Percentiles rank a stretch among this genome's conserved stretches.
These are phyloP conservation scores for Chalcosyrphus nemorum DNA, from an alignment of 2,888 invertebrate genomes.

Conservation along the genomic window DNA sequence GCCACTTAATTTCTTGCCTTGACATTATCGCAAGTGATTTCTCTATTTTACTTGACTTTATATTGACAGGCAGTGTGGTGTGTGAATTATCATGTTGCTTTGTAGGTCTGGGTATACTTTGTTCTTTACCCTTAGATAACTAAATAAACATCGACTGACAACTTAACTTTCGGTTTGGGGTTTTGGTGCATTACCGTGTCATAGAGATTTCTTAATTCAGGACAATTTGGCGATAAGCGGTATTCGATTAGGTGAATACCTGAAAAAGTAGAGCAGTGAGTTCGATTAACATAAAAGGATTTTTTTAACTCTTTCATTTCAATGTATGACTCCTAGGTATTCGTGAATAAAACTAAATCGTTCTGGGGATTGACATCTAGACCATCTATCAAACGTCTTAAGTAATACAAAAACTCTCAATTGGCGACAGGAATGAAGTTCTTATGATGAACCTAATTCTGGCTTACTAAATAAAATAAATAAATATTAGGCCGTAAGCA, in stretches of 20 bases:
- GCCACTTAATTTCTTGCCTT: conserved; percentile 5
- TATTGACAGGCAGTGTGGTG: background rate
- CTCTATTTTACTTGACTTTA: conserved; percentile 17
- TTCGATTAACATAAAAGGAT: too few species aligned
- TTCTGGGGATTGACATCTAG: too few species aligned
- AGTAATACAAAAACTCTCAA: too few species aligned
- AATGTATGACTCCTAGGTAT: too few species aligned
- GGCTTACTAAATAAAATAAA: too few species aligned
- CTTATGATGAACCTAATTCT: too few species aligned
- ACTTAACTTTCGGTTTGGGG: background rate
- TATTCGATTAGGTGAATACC: background rate
- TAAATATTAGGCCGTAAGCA: too few species aligned
- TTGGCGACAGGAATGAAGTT: too few species aligned
- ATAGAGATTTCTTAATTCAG: background rate
- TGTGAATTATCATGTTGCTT: conserved; percentile 16
- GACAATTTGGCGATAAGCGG: background rate
- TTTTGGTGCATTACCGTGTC: background rate
- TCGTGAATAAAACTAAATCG: too few species aligned
- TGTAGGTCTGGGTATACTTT: background rate
- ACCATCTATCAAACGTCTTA: too few species aligned
- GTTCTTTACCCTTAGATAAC: background rate
- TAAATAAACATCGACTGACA: background rate
- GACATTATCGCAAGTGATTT: conserved; percentile 44
- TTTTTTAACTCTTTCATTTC: too few species aligned
- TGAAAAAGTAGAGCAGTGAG: too few species aligned